These are phyloP conservation scores for Triplophysa siluroides DNA, from an alignment of 2,113 vertebrate genomes.

Conservation along the genomic window DNA sequence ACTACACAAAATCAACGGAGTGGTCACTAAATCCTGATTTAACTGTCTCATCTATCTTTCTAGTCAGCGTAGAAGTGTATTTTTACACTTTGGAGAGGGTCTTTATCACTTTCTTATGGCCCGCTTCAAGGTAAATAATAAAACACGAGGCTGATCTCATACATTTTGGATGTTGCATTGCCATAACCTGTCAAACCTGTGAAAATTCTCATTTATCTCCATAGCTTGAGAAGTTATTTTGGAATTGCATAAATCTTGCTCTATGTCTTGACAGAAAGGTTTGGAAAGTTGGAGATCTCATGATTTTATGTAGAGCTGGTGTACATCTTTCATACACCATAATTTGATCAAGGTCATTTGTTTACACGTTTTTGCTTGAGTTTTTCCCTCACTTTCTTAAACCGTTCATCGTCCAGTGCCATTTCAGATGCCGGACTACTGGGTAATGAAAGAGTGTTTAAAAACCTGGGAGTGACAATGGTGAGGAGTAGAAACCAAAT, in stretches of 20 bases:
- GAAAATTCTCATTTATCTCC: conserved; percentile 10
- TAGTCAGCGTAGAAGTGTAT: not conserved
- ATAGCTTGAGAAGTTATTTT: not conserved
- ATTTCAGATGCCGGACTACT: conserved; percentile 17
- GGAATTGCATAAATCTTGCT: too few relatives aligned
- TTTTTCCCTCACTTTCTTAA: not conserved
- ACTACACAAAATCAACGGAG: conserved; percentile 13
- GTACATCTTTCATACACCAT: not conserved
- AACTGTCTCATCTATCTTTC: not conserved
- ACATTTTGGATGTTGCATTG: conserved; percentile 1
- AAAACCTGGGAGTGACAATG: conserved; percentile 63
- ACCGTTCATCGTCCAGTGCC: not conserved
- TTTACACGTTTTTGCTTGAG: not conserved
- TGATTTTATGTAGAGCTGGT: not conserved
- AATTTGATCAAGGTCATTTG: not conserved
- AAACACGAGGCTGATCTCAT: conserved; percentile 4
- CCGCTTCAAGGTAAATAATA: not conserved
- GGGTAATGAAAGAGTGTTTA: conserved; percentile 59
- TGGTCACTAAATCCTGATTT: conserved; percentile 37
- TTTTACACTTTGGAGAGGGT: not conserved
- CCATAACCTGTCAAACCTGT: conserved; percentile 27
- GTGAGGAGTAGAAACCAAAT: conserved; percentile 59
- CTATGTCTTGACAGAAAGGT: not conserved
- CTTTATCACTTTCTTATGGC: conserved; percentile 1
- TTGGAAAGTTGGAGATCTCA: not conserved